Evolutionary conservation across 92 coral and sea anemone species (phyloP), one percentile per base, ranked within the genome.

Genomic region (Epizoanthus stellaris): DNA sequence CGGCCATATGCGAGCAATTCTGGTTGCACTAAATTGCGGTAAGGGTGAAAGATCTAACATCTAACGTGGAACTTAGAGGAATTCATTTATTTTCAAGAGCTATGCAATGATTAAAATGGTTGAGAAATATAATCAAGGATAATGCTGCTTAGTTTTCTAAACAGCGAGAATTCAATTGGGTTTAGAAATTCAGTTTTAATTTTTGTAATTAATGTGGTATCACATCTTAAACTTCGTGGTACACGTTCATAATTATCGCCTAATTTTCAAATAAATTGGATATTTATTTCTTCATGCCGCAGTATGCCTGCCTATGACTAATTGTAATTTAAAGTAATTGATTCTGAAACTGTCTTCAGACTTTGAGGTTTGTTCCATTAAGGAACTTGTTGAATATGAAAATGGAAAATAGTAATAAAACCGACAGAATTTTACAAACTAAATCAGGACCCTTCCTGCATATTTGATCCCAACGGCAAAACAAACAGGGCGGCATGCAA

Each of bases 291-390:
- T 43, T 61, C 77, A 72, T 43, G 43, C 20, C 16, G 15, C 71
- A 20, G 39, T 5, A 47, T 58, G 49, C 16, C 72, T 43, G 45
- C 71, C 43, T 7, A 11, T 13, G 5, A 43, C 39, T 79, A 64
- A 79, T 79, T 79, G 59, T 64, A 60, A 76, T 76, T 60, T 39
- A 23, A 45, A 60, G 83, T 79, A 79, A 79, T 79, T 64, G 83
- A 79, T 62, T 70, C 59, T 38, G 47, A 79, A 79, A 43, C 38
- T 62, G 52, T 43, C 59, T 67, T 57, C 5, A 25, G 83, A 19
- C 58, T 20, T 62, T 45, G 16, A 43, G 60, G 42, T 6, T 39
- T 61, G 64, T 79, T 63, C 70, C 71, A 62, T 21, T 64, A 61
- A 63, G 58, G 67, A 63, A 30, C 13, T 13, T 63, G 10, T 10